Evolutionary conservation across 2,797 vertebrate species (phyloP).

Genomic region (Eulemur mongoz): DNA sequence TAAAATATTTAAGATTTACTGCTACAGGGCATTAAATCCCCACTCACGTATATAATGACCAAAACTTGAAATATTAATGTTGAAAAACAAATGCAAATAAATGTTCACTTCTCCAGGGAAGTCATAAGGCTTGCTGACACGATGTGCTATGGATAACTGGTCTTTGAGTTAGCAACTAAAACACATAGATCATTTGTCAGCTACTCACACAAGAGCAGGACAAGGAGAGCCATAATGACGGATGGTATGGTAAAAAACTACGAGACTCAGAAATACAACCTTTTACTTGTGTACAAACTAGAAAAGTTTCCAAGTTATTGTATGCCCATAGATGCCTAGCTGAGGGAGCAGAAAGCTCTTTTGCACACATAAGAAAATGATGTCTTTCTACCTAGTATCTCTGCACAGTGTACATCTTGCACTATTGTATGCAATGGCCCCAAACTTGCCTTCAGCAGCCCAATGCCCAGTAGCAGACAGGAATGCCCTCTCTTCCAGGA

Average conservation of each 20-base stretch:
- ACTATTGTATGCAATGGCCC: neutral
- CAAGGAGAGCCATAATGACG: conserved; percentile 77
- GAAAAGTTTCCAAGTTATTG: neutral
- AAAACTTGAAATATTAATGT: conserved; percentile 55
- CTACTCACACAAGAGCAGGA: conserved; percentile 81
- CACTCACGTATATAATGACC: conserved; percentile 58
- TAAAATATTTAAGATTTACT: conserved; percentile 82
- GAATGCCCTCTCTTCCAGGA: neutral
- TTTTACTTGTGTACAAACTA: neutral
- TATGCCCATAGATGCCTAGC: neutral
- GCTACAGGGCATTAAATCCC: conserved; percentile 69
- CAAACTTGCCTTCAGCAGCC: neutral
- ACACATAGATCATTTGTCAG: conserved; percentile 80
- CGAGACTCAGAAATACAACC: neutral
- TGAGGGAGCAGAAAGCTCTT: neutral
- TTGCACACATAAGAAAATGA: neutral
- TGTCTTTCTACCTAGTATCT: neutral
- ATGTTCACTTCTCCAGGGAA: conserved; percentile 64
- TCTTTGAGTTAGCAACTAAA: conserved; percentile 74
- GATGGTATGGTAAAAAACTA: neutral
- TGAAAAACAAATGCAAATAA: conserved; percentile 78
- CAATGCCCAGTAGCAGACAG: neutral
- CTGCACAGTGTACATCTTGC: neutral
- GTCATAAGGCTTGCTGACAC: conserved; percentile 63
- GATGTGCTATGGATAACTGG: conserved; percentile 64